phyloP scores from a whole-genome alignment of 2,113 vertebrate genomes.

The Typhlomys cinereus region DNA sequence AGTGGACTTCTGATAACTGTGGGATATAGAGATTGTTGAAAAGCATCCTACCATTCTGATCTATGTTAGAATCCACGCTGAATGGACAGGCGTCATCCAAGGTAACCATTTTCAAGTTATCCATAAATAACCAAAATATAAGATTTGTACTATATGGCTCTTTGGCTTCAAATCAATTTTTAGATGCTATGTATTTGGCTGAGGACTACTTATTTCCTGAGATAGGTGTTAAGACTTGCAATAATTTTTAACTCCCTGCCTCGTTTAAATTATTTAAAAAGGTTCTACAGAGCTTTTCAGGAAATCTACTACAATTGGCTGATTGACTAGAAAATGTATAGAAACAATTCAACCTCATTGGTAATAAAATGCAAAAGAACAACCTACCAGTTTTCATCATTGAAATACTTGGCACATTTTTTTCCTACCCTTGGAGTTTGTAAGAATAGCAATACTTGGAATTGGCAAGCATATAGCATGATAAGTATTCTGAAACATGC shows the following conservation, averaged over 20 bases:
- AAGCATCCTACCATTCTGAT: not conserved
- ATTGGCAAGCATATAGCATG: not conserved
- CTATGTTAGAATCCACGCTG: not conserved
- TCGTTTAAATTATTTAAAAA: constrained; percentile 38
- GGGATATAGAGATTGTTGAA: not conserved
- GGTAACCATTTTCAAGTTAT: not conserved
- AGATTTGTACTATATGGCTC: not conserved
- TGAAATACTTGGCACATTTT: not conserved
- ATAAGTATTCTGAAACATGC: not conserved
- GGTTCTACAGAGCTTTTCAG: not conserved
- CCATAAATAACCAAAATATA: constrained; percentile 21
- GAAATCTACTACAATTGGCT: constrained; percentile 9
- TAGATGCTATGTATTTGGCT: not conserved
- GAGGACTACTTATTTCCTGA: constrained; percentile 15
- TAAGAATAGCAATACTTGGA: not conserved
- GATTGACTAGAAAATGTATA: constrained; percentile 42
- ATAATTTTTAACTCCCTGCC: not conserved
- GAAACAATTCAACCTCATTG: constrained; percentile 31
- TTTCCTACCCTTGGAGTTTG: constrained; percentile 35
- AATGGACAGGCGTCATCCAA: not conserved
- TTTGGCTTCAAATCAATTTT: constrained; percentile 6
- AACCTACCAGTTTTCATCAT: constrained; percentile 16
- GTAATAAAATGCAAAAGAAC: constrained; percentile 32
- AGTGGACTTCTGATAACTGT: not conserved
- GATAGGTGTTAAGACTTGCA: constrained; percentile 15